phyloP scores from a whole-genome alignment of 2,113 vertebrate species.

The Tachycineta bicolor region DNA sequence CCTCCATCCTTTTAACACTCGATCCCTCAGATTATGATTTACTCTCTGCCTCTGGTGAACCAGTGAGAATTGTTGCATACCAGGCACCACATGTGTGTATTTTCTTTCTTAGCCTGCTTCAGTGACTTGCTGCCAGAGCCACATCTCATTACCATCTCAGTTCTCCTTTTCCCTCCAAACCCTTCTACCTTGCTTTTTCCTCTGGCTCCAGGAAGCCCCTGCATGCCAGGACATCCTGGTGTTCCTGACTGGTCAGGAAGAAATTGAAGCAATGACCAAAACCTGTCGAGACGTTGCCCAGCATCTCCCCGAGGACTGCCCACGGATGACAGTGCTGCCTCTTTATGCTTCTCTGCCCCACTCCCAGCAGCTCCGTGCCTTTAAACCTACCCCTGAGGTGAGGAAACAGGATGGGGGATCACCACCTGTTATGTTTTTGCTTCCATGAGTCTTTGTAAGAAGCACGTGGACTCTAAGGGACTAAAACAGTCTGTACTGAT shows the following conservation, averaged over 20 bases:
- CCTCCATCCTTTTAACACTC: neutral
- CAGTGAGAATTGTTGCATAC: neutral
- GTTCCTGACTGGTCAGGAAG: conserved; percentile 97
- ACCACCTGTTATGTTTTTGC: neutral
- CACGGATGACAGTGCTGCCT: conserved; percentile 85
- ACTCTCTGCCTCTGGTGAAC: neutral
- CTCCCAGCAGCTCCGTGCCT: conserved; percentile 89
- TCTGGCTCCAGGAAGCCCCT: conserved; percentile 80
- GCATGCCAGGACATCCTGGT: conserved; percentile 91
- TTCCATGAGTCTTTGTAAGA: neutral
- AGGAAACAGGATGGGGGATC: neutral
- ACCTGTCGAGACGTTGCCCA: conserved; percentile 91
- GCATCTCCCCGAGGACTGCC: conserved; percentile 86
- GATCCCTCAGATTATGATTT: neutral
- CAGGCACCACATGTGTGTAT: rapidly evolving
- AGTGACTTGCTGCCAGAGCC: neutral
- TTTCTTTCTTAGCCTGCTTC: neutral
- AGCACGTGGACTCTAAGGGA: neutral
- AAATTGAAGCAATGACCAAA: conserved; percentile 94
- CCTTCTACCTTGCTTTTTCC: neutral
- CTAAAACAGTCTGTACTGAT: neutral
- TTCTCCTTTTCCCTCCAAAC: neutral
- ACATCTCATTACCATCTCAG: neutral
- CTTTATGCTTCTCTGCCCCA: conserved; percentile 94
- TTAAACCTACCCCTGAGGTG: conserved; percentile 89